Conservation (phyloP, 2,113 vertebrate genomes). For the Cheirogaleus medius region DNA sequence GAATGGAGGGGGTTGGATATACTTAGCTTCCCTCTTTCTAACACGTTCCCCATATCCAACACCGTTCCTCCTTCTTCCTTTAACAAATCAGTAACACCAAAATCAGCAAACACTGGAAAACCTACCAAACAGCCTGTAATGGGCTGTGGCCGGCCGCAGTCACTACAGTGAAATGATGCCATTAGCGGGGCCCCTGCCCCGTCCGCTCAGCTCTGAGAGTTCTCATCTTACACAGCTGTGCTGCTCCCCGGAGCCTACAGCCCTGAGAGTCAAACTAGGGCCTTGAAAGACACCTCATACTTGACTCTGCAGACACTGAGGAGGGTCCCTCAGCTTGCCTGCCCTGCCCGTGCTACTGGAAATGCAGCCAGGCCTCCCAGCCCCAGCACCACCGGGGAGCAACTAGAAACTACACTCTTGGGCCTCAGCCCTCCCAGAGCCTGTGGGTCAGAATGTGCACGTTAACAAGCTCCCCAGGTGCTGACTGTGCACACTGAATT, state of each 20-base stretch:
- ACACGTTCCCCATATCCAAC: background rate
- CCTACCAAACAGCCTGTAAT: too few relatives aligned
- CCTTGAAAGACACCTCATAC: background rate
- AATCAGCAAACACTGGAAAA: background rate
- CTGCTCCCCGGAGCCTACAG: background rate
- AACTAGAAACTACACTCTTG: background rate
- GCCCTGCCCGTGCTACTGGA: background rate
- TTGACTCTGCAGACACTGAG: background rate
- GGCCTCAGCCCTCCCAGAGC: background rate
- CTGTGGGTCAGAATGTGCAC: too few relatives aligned
- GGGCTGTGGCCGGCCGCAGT: background rate
- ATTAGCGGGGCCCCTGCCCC: background rate
- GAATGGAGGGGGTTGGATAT: background rate
- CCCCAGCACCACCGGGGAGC: background rate
- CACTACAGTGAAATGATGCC: background rate
- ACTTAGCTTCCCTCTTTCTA: slow-evolving; percentile 44
- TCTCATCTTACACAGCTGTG: background rate
- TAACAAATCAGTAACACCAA: background rate
- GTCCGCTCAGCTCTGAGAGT: background rate
- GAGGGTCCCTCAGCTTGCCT: background rate
- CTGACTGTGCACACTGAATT: background rate
- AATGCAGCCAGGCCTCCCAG: background rate
- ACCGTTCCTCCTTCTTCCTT: background rate
- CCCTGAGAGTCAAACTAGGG: background rate
- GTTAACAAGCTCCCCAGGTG: too few relatives aligned